Conservation (phyloP, 2,888 invertebrate genomes). For the Trichopria drosophilae region DNA sequence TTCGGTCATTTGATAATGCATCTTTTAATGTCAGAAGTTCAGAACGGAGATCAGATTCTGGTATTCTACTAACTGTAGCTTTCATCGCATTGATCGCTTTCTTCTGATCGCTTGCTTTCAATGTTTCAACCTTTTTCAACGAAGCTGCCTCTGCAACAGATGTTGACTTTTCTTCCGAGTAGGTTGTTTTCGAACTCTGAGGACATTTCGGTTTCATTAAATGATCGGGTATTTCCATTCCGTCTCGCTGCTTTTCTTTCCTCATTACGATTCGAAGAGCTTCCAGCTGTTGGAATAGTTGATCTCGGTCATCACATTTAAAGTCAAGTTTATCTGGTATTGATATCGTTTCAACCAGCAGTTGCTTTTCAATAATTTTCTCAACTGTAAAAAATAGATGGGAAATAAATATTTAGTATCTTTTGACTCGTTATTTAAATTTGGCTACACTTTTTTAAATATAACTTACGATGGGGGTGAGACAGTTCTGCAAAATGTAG, state of each 20-base stretch:
- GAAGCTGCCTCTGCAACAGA: neutral
- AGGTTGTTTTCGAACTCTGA: slow-evolving; percentile 17
- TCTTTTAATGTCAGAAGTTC: too few species aligned
- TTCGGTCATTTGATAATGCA: too few species aligned
- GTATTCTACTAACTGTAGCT: too few species aligned
- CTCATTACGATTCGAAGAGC: slow-evolving; percentile 57
- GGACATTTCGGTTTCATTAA: slow-evolving; percentile 17
- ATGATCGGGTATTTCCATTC: too few species aligned
- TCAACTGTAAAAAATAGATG: slow-evolving; percentile 64
- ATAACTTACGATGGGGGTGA: slow-evolving; percentile 75
- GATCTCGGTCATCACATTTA: slow-evolving; percentile 43
- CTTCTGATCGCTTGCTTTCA: too few species aligned
- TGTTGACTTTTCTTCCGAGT: neutral
- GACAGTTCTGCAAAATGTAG: slow-evolving; percentile 80
- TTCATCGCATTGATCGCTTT: too few species aligned
- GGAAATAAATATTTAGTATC: slow-evolving; percentile 13
- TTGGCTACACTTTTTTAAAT: slow-evolving; percentile 5
- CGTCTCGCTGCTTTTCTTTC: slow-evolving; percentile 46
- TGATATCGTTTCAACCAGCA: slow-evolving; percentile 56
- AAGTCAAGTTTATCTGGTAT: slow-evolving; percentile 47
- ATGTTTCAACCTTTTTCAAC: slow-evolving; percentile 15
- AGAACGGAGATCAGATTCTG: too few species aligned
- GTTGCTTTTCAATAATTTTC: slow-evolving; percentile 67
- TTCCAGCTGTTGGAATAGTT: slow-evolving; percentile 48
- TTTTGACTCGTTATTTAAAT: neutral